Evolutionary conservation across 2,113 vertebrate species (phyloP).

Genomic region (Thalassarche chlororhynchos): DNA sequence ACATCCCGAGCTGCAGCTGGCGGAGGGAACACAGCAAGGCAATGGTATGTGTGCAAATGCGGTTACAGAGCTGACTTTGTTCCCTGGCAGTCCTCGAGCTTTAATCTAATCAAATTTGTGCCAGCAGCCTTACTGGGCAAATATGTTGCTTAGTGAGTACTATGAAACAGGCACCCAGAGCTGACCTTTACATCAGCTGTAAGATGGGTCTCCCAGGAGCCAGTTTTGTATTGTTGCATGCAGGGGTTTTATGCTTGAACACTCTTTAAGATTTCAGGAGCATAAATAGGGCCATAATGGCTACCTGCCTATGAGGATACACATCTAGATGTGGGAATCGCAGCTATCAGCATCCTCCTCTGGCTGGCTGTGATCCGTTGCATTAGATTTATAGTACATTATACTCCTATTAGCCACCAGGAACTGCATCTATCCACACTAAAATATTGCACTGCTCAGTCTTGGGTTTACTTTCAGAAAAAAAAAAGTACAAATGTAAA

Average conservation of each 20-base stretch:
- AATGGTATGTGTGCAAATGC: conserved; percentile 26
- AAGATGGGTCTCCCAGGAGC: neutral
- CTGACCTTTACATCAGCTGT: neutral
- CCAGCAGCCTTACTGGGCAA: neutral
- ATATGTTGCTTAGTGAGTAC: neutral
- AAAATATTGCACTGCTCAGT: neutral
- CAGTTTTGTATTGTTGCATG: neutral
- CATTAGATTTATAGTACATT: neutral
- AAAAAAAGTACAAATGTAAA: neutral
- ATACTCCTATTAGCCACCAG: neutral
- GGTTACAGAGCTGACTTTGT: conserved; percentile 42
- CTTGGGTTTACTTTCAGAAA: neutral
- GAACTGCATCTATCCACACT: neutral
- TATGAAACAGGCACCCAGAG: neutral
- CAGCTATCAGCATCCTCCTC: neutral
- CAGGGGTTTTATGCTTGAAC: neutral
- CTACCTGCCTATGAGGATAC: neutral
- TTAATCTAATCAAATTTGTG: neutral
- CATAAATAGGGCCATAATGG: neutral
- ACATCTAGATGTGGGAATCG: fast-evolving
- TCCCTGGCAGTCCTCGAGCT: neutral
- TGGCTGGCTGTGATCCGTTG: neutral
- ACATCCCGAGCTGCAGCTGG: conserved; percentile 11
- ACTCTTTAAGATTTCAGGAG: neutral
- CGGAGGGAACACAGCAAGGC: neutral